Conservation (phyloP, 2,113 vertebrate species). For the Psilopogon haemacephalus region DNA sequence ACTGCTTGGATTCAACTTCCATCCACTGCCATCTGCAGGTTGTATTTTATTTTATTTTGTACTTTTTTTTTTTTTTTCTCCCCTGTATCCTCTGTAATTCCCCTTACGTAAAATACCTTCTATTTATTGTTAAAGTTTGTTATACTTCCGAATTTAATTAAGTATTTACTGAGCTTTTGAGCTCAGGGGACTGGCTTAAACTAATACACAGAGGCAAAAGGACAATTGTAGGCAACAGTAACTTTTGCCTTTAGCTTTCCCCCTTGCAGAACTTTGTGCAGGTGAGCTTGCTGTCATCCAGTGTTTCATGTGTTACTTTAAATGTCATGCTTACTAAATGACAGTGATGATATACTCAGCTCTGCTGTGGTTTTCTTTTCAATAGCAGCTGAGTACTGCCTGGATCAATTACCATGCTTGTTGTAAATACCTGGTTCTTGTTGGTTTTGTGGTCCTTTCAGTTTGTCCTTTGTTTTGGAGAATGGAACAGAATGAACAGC, state of each 20-base stretch:
- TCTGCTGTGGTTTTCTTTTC: background rate
- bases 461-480: too few relatives aligned
- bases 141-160: too few relatives aligned
- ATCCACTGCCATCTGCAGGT: too few relatives aligned
- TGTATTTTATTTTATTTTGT: too few relatives aligned
- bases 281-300: background rate
- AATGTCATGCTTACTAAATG: background rate
- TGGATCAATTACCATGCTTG: background rate
- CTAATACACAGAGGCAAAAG: background rate
- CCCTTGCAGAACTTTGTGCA: background rate
- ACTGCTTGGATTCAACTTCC: too few relatives aligned
- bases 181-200: too few relatives aligned
- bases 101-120: too few relatives aligned
- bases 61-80: too few relatives aligned
- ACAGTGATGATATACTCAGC: background rate
- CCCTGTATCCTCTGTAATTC: too few relatives aligned
- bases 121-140: too few relatives aligned
- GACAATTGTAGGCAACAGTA: background rate
- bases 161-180: too few relatives aligned
- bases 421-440: background rate
- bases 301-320: background rate
- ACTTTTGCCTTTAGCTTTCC: background rate
- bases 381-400: background rate
- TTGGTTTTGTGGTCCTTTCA: background rate
- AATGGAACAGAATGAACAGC: too few relatives aligned